Conservation (phyloP, 2,797 vertebrate genomes). For the Geotrypetes seraphini region DNA sequence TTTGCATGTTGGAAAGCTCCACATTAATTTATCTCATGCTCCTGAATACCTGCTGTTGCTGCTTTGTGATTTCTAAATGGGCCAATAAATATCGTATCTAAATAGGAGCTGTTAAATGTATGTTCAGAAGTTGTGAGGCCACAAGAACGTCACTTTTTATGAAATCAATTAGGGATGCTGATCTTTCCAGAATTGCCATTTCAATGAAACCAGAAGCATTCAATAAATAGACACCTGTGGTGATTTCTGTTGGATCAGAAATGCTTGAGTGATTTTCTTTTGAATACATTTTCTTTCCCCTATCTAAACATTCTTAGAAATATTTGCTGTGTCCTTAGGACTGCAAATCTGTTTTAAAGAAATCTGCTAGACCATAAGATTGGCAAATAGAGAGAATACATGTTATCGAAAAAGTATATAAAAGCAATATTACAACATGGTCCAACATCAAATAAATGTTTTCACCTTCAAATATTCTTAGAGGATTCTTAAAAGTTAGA, state of each 20-base stretch:
- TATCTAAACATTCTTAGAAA: conserved; percentile 1
- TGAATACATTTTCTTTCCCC: background rate
- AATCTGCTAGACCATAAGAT: no score
- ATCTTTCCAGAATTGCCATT: conserved; percentile 49
- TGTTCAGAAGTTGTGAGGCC: conserved; percentile 60
- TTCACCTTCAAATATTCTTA: no score
- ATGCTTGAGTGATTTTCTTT: conserved; percentile 8
- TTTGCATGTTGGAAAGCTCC: conserved; percentile 74
- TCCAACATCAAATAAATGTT: no score
- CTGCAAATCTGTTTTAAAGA: conserved; percentile 10
- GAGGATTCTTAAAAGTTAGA: no score
- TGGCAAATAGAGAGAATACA: no score
- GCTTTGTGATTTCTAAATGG: conserved; percentile 77
- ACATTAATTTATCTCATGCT: conserved; percentile 71
- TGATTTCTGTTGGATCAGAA: conserved; percentile 17
- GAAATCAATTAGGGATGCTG: conserved; percentile 47
- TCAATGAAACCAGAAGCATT: conserved; percentile 24
- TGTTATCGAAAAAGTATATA: no score
- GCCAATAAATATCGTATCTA: conserved; percentile 41
- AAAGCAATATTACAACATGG: no score
- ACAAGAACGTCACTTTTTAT: conserved; percentile 61
- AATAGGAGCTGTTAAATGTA: conserved; percentile 38
- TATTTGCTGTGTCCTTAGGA: conserved; percentile 9
- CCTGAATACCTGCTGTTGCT: conserved; percentile 68
- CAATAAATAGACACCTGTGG: conserved; percentile 4